A percentile compares a stretch with the other conserved stretches of the same genome.
These are phyloP conservation scores for Mizuhopecten yessoensis DNA, from an alignment of 1,140 invertebrate species.

Conservation along the genomic window DNA sequence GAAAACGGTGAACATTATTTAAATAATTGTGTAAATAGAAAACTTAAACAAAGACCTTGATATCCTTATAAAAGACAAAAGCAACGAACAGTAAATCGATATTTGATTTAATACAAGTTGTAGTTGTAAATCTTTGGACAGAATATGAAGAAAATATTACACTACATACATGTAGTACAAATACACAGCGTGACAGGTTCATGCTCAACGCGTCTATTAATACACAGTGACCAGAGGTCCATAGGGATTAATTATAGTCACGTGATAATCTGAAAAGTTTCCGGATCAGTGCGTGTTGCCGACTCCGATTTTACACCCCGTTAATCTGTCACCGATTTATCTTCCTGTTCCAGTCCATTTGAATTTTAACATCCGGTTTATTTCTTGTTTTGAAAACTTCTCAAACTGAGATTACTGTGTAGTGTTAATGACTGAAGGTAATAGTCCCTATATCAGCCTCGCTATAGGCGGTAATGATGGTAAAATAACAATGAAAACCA, in stretches of 20 bases:
- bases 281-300: background rate
- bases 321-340: conserved; percentile 6
- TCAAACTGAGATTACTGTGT: background rate
- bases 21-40: no score
- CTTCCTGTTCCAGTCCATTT: background rate
- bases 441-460: background rate
- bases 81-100: no score
- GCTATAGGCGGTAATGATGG: background rate
- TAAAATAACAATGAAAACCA: background rate
- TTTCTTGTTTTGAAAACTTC: conserved; percentile 19
- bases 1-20: no score
- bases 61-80: no score
- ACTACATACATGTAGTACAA: no score
- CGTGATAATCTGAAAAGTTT: background rate
- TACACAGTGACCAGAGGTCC: background rate
- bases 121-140: no score
- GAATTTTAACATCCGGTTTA: conserved; percentile 39
- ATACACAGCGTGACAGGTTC: no score
- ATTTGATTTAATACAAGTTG: no score
- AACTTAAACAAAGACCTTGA: no score
- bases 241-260: conserved; percentile 11
- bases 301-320: background rate
- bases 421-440: background rate
- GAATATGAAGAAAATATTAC: no score
- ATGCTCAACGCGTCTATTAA: background rate